These are phyloP conservation scores for honey bee (Apis mellifera) DNA, from an alignment of 1,140 invertebrate genomes.

Conservation along the genomic window Amel_HAv3.1 CM009941.2:2669501-2670000, in stretches of 20 bases:
- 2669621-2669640: neutral
- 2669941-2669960: neutral
- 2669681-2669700: too few species aligned
- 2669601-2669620: conserved; percentile 7
- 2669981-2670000: too few species aligned
- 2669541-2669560: conserved; percentile 92
- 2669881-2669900: neutral
- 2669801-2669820: conserved; percentile 84
- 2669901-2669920: too few species aligned
- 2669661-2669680: neutral
- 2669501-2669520: conserved; percentile 85
- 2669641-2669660: neutral
- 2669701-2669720: conserved; percentile 65
- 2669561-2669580: conserved; percentile 80
- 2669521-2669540: conserved; percentile 89
- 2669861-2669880: conserved; percentile 62
- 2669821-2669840: conserved; percentile 84
- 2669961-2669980: neutral
- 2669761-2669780: conserved; percentile 87
- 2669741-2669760: conserved; percentile 83
- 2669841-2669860: conserved; percentile 81
- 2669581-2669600: conserved; percentile 70
- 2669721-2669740: conserved; percentile 73
- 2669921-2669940: too few species aligned
- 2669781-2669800: conserved; percentile 87